Percentiles rank a stretch among this genome's conserved stretches.
phyloP scores from a whole-genome alignment of 2,113 vertebrate genomes.

The Entomyzon cyanotis region DNA sequence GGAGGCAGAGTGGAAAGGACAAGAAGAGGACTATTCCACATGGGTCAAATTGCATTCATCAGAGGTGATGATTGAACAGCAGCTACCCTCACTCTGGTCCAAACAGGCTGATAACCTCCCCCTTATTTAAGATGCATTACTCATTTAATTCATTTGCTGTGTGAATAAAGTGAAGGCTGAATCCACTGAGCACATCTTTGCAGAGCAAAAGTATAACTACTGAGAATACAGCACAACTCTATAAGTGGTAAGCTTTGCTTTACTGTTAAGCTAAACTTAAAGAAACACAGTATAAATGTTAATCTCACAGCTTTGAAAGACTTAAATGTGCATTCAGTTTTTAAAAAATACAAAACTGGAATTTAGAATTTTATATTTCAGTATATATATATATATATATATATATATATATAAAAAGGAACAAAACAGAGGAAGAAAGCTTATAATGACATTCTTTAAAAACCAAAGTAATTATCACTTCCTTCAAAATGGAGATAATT shows the following conservation, averaged over 20 bases:
- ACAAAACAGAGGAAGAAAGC: background rate
- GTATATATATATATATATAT: too few relatives aligned
- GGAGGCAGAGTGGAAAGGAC: background rate
- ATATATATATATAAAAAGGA: background rate
- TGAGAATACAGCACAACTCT: background rate
- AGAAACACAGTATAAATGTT: background rate
- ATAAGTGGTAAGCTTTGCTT: accelerated
- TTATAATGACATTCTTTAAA: background rate
- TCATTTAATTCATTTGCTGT: background rate
- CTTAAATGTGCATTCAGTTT: background rate
- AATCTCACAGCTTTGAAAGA: background rate
- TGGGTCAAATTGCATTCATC: background rate
- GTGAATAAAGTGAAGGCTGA: background rate
- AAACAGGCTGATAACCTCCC: background rate
- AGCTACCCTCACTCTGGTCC: background rate
- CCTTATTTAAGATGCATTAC: background rate
- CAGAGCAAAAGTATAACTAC: background rate
- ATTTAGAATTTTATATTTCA: background rate
- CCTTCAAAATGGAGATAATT: background rate
- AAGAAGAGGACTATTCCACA: background rate
- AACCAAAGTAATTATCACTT: background rate
- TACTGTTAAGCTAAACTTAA: background rate
- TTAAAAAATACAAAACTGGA: background rate
- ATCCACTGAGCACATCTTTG: background rate
- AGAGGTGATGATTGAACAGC: accelerated